phyloP scores from a whole-genome alignment of 2,888 invertebrate genomes.

The Aporophyla nigra region DNA sequence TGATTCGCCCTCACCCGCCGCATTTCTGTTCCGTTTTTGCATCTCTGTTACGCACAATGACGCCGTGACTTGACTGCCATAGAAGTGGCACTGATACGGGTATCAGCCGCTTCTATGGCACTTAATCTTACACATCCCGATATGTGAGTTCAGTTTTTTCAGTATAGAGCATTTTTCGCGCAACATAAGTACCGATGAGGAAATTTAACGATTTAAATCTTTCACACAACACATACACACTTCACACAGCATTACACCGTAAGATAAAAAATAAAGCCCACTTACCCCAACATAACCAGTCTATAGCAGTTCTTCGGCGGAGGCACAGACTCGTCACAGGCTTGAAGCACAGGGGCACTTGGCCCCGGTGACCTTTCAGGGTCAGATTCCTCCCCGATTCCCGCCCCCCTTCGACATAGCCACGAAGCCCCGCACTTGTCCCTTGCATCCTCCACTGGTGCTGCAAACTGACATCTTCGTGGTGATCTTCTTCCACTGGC shows the following conservation, averaged over 20 bases:
- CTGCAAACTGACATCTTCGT: constrained; percentile 86
- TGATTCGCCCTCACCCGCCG: neutral
- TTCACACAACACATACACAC: no score
- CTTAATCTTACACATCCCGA: no score
- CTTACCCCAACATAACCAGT: constrained; percentile 94
- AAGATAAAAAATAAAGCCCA: constrained; percentile 71
- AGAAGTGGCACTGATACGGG: neutral
- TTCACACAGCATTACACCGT: no score
- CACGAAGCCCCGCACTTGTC: constrained; percentile 89
- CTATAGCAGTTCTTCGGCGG: constrained; percentile 95
- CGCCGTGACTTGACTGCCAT: neutral
- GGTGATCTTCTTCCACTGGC: constrained; percentile 83
- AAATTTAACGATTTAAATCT: neutral
- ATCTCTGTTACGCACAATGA: neutral
- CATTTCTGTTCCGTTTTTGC: neutral
- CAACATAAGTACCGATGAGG: no score
- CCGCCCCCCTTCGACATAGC: constrained; percentile 87
- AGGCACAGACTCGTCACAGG: constrained; percentile 93
- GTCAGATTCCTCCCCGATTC: constrained; percentile 82
- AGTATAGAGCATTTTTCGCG: neutral
- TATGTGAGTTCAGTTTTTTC: neutral
- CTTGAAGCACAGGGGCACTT: constrained; percentile 79
- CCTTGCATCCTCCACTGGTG: constrained; percentile 82
- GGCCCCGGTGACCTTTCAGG: constrained; percentile 83
- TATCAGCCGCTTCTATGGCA: no score